Evolutionary conservation across 2,113 vertebrate species (phyloP).

Genomic region (Egretta garzetta): DNA sequence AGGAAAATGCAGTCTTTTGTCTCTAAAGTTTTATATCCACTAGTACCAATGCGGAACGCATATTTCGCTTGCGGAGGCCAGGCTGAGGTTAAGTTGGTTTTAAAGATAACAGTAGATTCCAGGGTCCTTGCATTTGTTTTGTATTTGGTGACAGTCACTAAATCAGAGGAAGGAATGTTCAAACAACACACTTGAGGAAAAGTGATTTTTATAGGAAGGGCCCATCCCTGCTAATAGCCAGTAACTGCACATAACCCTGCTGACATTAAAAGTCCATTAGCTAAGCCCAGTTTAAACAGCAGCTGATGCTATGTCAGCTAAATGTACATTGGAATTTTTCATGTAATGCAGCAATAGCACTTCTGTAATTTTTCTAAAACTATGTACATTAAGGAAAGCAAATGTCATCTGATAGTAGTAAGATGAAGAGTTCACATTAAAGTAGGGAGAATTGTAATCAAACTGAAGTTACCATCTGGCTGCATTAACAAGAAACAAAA

Average conservation of each 20-base stretch:
- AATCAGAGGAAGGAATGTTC: constrained; percentile 83
- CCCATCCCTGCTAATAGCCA: constrained; percentile 79
- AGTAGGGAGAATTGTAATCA: constrained; percentile 69
- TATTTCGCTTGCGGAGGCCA: constrained; percentile 34
- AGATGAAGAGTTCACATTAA: constrained; percentile 52
- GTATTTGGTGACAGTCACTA: constrained; percentile 81
- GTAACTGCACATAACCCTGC: constrained; percentile 78
- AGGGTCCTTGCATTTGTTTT: constrained; percentile 77
- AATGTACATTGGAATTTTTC: constrained; percentile 77
- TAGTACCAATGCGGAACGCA: constrained; percentile 29
- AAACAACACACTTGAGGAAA: constrained; percentile 82
- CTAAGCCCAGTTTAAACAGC: constrained; percentile 86
- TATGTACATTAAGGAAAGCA: constrained; percentile 76
- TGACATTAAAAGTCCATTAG: constrained; percentile 92
- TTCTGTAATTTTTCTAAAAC: constrained; percentile 71
- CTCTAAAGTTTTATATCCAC: constrained; percentile 24
- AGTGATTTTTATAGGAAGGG: constrained; percentile 79
- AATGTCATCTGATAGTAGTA: constrained; percentile 73
- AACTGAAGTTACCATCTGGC: constrained; percentile 68
- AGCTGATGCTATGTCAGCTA: constrained; percentile 86
- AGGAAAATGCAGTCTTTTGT: not conserved
- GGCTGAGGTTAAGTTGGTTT: constrained; percentile 70
- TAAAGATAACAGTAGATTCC: constrained; percentile 79
- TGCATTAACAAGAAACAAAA: constrained; percentile 58
- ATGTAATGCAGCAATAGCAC: constrained; percentile 70